Evolutionary conservation across 2,797 vertebrate species (phyloP).

Genomic region (Enteromius argenteus): DNA sequence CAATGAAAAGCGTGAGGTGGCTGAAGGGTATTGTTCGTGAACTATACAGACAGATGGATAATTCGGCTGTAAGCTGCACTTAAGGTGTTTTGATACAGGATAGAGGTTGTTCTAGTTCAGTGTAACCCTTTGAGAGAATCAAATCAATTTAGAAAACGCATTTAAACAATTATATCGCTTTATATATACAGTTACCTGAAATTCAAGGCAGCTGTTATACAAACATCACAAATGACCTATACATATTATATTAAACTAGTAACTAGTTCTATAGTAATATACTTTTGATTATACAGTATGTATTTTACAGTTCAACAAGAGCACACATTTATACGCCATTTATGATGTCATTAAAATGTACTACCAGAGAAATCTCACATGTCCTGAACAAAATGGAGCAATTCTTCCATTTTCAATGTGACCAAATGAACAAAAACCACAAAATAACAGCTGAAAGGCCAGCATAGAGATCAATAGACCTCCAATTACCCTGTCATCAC

Average conservation of each 20-base stretch:
- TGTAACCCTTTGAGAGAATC: background rate
- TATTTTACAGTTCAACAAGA: background rate
- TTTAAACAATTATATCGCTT: background rate
- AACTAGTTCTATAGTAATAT: background rate
- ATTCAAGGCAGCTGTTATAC: constrained; percentile 30
- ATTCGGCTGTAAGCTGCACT: background rate
- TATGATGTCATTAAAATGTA: constrained; percentile 11
- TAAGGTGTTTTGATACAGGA: background rate
- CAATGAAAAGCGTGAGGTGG: constrained; percentile 70
- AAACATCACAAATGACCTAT: background rate
- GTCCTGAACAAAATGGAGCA: background rate
- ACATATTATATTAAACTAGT: background rate
- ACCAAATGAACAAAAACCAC: constrained; percentile 9
- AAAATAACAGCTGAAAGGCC: constrained; percentile 38
- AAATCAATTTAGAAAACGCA: background rate
- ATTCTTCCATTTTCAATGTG: constrained; percentile 6
- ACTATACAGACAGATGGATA: constrained; percentile 11
- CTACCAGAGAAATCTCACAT: background rate
- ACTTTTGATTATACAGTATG: background rate
- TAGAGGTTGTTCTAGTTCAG: background rate
- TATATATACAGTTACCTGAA: background rate
- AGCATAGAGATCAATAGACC: constrained; percentile 40
- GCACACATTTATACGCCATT: background rate
- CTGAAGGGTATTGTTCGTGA: constrained; percentile 29
- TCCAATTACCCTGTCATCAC: constrained; percentile 47